Conservation (phyloP, 1,140 invertebrate genomes). For the Leptinotarsa undecemlineata region DNA sequence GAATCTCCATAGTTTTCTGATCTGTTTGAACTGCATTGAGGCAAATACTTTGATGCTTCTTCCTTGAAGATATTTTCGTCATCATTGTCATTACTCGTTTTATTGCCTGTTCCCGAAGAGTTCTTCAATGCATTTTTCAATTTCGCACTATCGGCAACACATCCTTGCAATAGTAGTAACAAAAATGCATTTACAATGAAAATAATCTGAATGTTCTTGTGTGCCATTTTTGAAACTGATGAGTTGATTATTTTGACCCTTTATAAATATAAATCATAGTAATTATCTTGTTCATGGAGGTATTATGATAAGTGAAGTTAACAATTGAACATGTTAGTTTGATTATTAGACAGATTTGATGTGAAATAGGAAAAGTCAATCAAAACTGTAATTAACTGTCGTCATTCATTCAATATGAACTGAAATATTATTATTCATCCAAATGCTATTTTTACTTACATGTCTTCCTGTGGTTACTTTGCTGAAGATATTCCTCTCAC, state of each 20-base stretch:
- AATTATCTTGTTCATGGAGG: too few relatives aligned
- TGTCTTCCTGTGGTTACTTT: too few relatives aligned
- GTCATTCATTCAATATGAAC: too few relatives aligned
- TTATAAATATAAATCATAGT: too few relatives aligned
- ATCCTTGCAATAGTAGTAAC: neutral
- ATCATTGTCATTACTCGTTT: conserved; percentile 23
- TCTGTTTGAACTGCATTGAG: conserved; percentile 30
- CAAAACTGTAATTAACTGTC: neutral
- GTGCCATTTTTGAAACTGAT: neutral
- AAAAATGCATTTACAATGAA: neutral
- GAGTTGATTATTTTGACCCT: too few relatives aligned
- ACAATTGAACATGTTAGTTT: too few relatives aligned
- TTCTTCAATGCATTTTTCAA: conserved; percentile 30
- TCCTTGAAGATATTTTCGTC: conserved; percentile 31
- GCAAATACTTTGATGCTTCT: conserved; percentile 32
- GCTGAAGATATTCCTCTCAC: too few relatives aligned
- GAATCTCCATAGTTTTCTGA: conserved; percentile 1
- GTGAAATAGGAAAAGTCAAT: conserved; percentile 3
- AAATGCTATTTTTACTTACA: too few relatives aligned
- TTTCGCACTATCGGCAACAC: conserved; percentile 25
- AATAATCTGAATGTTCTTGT: neutral
- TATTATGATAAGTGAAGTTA: too few relatives aligned
- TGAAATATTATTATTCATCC: too few relatives aligned
- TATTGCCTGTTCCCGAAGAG: conserved; percentile 9
- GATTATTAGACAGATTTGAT: neutral